phyloP scores from a whole-genome alignment of 2,888 invertebrate species.

The Drosophila buzzatii region DNA sequence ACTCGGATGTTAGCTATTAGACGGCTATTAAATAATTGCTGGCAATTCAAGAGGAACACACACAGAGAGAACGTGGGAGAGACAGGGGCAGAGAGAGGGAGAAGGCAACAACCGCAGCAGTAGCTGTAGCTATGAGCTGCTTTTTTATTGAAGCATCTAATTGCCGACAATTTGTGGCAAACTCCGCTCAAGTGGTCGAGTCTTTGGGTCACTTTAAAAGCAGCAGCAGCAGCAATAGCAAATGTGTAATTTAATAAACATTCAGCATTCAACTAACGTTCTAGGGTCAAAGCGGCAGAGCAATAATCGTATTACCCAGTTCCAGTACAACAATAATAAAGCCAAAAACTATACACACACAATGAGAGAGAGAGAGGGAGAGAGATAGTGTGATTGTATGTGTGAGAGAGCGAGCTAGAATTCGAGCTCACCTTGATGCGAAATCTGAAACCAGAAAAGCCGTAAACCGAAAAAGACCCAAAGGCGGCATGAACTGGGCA shows the following conservation, averaged over 20 bases:
- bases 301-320: constrained; percentile 70
- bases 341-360: constrained; percentile 39
- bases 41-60: constrained; percentile 70
- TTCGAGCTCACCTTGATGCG: constrained; percentile 10
- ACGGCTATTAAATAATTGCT: constrained; percentile 78
- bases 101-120: constrained; percentile 1
- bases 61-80: constrained; percentile 9
- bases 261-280: constrained; percentile 26
- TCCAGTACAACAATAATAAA: constrained; percentile 55
- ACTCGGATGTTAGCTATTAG: constrained; percentile 79
- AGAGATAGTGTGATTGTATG: constrained; percentile 14
- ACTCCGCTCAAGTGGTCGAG: constrained; percentile 15
- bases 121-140: constrained; percentile 15
- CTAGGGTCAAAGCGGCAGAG: constrained; percentile 22
- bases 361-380: constrained; percentile 19
- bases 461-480: constrained; percentile 26
- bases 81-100: constrained; percentile 4
- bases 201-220: constrained; percentile 57
- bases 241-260: constrained; percentile 68
- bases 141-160: constrained; percentile 65
- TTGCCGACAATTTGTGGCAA: constrained; percentile 69
- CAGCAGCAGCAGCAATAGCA: constrained; percentile 30
- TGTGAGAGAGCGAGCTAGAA: not conserved
- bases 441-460: constrained; percentile 35
- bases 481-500: not conserved